Conservation (phyloP, 1,140 invertebrate species). For the Sarcophaga bullata region DNA sequence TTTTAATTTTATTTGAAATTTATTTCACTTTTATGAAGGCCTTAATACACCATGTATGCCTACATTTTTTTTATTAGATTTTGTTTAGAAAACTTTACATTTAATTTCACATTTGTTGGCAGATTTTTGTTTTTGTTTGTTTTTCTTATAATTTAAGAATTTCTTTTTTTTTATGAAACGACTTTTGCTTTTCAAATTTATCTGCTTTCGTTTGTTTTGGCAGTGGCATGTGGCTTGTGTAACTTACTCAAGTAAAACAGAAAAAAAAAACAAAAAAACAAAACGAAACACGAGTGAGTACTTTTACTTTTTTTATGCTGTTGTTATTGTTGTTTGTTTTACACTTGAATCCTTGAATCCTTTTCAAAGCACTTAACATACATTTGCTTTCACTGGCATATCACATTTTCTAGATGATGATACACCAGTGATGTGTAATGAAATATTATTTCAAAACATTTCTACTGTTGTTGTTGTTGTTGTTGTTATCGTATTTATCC, state of each 20-base stretch:
- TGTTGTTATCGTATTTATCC: too few relatives aligned
- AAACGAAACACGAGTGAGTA: neutral
- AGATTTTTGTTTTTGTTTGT: too few relatives aligned
- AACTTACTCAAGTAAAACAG: neutral
- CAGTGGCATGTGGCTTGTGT: neutral
- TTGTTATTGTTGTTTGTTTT: neutral
- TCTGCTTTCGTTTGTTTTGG: neutral
- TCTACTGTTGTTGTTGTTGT: neutral
- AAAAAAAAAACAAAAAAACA: too few relatives aligned
- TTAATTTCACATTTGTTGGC: too few relatives aligned
- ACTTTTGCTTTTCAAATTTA: neutral
- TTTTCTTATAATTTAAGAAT: neutral
- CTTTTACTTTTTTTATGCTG: slow-evolving; percentile 2
- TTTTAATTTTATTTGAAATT: too few relatives aligned
- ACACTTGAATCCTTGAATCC: slow-evolving; percentile 12
- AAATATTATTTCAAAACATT: slow-evolving; percentile 8
- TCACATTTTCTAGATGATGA: slow-evolving; percentile 4
- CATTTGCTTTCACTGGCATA: slow-evolving; percentile 18
- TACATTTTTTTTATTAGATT: too few relatives aligned
- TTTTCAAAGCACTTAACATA: slow-evolving; percentile 25
- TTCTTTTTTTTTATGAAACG: neutral
- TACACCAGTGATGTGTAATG: neutral
- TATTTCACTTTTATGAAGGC: too few relatives aligned
- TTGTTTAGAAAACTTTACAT: too few relatives aligned
- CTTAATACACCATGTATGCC: too few relatives aligned